Evolutionary conservation across 2,888 invertebrate species (phyloP).

Genomic region (Andrena fulva): DNA sequence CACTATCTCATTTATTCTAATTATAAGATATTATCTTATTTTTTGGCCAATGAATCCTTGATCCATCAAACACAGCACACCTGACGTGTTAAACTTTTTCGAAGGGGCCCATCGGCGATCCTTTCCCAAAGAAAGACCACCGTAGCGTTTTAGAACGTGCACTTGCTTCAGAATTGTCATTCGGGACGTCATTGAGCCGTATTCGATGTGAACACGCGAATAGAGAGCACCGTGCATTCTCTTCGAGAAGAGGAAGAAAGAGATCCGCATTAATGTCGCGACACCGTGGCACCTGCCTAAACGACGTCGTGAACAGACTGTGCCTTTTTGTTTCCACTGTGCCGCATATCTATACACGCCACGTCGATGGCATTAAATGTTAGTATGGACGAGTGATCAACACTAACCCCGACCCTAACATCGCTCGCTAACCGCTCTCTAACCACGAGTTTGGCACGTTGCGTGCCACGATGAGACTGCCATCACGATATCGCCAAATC

Average conservation of each 20-base stretch:
- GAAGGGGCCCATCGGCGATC: constrained; percentile 44
- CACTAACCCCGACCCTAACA: constrained; percentile 62
- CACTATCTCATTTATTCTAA: too few species aligned
- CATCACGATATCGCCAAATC: background rate
- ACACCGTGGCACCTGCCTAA: constrained; percentile 47
- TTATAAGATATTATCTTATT: background rate
- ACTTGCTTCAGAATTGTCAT: constrained; percentile 32
- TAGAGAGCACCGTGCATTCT: constrained; percentile 36
- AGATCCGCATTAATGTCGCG: constrained; percentile 58
- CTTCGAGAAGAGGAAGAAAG: constrained; percentile 67
- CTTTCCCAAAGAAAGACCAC: background rate
- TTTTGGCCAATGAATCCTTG: constrained; percentile 15
- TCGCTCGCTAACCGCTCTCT: constrained; percentile 68
- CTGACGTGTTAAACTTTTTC: background rate
- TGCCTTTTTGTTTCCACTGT: constrained; percentile 9
- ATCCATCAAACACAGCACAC: background rate
- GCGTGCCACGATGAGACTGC: constrained; percentile 17
- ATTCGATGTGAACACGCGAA: constrained; percentile 22
- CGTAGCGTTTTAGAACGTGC: constrained; percentile 21
- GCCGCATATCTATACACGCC: constrained; percentile 28
- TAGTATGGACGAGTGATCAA: constrained; percentile 65
- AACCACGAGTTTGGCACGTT: constrained; percentile 44
- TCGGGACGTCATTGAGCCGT: constrained; percentile 18
- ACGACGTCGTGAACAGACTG: constrained; percentile 22
- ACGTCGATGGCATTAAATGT: constrained; percentile 42